Evolutionary conservation across 1,140 invertebrate species (phyloP).

Genomic region (Drosophila nannoptera): DNA sequence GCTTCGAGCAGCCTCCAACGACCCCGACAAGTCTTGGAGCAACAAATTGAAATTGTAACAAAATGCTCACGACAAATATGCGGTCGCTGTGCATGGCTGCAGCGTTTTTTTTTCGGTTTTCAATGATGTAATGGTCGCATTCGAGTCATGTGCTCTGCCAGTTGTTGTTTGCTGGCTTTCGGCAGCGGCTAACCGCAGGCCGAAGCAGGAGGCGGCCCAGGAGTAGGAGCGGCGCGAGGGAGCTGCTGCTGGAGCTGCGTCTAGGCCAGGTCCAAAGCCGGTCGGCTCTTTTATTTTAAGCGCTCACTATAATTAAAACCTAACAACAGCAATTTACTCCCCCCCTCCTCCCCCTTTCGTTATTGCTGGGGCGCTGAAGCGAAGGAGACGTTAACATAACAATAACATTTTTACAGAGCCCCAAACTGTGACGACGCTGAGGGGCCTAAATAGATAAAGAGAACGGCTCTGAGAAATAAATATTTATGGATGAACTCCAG

Average conservation of each 20-base stretch:
- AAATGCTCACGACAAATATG: slow-evolving; percentile 52
- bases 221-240: not conserved
- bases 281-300: slow-evolving; percentile 20
- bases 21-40: slow-evolving; percentile 40
- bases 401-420: slow-evolving; percentile 13
- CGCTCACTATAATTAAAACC: slow-evolving; percentile 37
- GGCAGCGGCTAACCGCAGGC: slow-evolving; percentile 21
- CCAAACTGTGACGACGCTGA: slow-evolving; percentile 5
- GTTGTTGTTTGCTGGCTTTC: slow-evolving; percentile 37
- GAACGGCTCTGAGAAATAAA: no score
- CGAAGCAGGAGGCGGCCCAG: no score
- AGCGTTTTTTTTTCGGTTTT: slow-evolving; percentile 15
- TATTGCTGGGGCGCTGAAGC: slow-evolving; percentile 17
- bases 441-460: no score
- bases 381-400: slow-evolving; percentile 13
- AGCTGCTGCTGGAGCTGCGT: slow-evolving; percentile 4
- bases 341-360: not conserved
- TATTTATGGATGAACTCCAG: no score
- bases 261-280: slow-evolving; percentile 37
- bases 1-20: slow-evolving; percentile 10
- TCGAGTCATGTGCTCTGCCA: slow-evolving; percentile 37
- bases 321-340: slow-evolving; percentile 36
- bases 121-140: slow-evolving; percentile 37
- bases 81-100: slow-evolving; percentile 36
- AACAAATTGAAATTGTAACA: slow-evolving; percentile 52